Evolutionary conservation across 2,797 vertebrate genomes (phyloP), one percentile per base, ranked within the genome.

Genomic region (Tragelaphus oryx): DNA sequence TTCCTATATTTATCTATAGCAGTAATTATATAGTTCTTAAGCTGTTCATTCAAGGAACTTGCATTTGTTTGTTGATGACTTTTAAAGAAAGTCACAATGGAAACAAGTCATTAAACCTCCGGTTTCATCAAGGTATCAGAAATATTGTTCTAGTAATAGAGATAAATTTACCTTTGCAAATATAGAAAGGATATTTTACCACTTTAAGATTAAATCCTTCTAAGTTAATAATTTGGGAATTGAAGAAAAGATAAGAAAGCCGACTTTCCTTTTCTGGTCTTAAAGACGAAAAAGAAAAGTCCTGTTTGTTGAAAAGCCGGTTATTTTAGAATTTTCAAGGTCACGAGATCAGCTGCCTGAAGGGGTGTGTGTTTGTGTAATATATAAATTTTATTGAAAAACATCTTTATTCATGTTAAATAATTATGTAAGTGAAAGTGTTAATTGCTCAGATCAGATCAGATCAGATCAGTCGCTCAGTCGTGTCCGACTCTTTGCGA

Each of bases 231-330:
- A n/a, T 74, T 94, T 91, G 37, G 55, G 74, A 37, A 86, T 50
- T 81, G 2, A 37, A 80, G 79, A 87, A 88, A 90, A 79, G 79
- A 22, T 60, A 85, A 26, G 54, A 86, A 93, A 86, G 10, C 12
- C 76, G 37, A 10, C 50, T 93, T 94, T 92, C 54, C 46, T 94
- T 92, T 91, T 75, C 54, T 93, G 37, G n/a, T 50, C 80, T 94
- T 50, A n/a, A 57, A 89, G 59, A 87, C 8, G 33, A 85, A 81
- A 92, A 90, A 54, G 57, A 94, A 50, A 52, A 96, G 48, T 85
- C 41, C 8, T 7, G 6, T 88, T 71, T 71, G n/a, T 86, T 93
- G 93, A 79, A 90, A 92, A 96, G 85, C 16, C 4, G 83, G 30
- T 78, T 87, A 74, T 88, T 91, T 90, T 86, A 52, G 60, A 62